These are phyloP conservation scores for Premnoplex brunnescens DNA, from an alignment of 2,797 vertebrate species.

Conservation along the genomic window DNA sequence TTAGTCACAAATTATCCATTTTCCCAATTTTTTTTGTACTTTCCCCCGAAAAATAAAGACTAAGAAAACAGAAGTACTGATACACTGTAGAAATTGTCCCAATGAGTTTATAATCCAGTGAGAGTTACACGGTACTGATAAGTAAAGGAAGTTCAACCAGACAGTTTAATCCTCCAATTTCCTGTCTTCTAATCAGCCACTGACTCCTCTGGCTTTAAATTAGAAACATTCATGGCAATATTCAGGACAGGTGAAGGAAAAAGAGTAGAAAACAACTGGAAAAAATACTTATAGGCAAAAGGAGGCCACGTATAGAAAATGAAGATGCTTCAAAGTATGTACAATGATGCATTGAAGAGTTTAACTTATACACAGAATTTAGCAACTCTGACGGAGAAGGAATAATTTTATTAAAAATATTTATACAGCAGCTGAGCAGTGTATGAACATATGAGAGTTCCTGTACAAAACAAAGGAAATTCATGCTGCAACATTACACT, in stretches of 20 bases:
- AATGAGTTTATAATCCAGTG: conserved; percentile 76
- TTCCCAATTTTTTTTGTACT: background rate
- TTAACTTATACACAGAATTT: background rate
- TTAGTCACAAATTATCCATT: conserved; percentile 26
- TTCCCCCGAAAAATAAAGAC: conserved; percentile 42
- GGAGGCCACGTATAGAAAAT: conserved; percentile 45
- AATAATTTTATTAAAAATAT: conserved; percentile 25
- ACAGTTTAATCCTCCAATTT: conserved; percentile 99
- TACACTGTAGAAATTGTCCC: conserved; percentile 67
- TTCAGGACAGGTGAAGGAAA: conserved; percentile 81
- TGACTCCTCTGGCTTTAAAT: conserved; percentile 89
- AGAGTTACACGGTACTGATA: conserved; percentile 78
- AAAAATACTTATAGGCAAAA: conserved; percentile 60
- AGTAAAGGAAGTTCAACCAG: conserved; percentile 97
- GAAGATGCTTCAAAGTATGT: conserved; percentile 1
- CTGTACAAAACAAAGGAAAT: conserved; percentile 3
- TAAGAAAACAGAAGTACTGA: conserved; percentile 66
- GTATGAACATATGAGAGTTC: background rate
- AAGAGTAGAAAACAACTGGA: conserved; percentile 68
- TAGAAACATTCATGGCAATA: conserved; percentile 89
- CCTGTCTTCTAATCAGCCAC: conserved; percentile 98
- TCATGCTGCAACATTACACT: background rate
- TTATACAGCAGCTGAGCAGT: background rate
- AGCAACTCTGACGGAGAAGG: background rate
- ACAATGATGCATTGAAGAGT: background rate